Base-by-base conservation (phyloP, 2,888 invertebrate species). In the Megalurothrips usitatus region DNA sequence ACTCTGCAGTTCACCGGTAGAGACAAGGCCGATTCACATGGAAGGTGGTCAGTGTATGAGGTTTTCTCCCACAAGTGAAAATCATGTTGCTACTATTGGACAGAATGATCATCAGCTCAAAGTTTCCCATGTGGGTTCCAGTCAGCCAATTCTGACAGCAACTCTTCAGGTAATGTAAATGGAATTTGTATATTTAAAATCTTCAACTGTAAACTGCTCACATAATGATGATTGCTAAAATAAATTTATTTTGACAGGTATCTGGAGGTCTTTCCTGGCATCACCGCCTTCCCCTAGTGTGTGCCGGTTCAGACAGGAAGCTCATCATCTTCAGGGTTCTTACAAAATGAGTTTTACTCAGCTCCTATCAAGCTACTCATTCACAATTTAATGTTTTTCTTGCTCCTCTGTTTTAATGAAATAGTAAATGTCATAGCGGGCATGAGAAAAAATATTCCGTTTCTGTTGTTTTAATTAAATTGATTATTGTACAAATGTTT, bases 11-110 rank as follows among this genome's bases (percentile, higher is more conserved):
- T 89, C 89, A 4, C 92, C 93, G 0, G 86, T 89, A 17, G 90
- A 91, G 83, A 89, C 88, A 11, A 89, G 89, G 82, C 89, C 90
- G 80, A 88, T 92, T 14, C 92, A 93, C 84, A 89, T 91, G 47
- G 91, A 92, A 85, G 91, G 92, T 78, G 92, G 92, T 0, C 88
- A 90, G 19, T 84, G 87, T 63, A 87, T 93, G 4, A 90, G 90
- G 82, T 92, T 92, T 87, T 91, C 91, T 14, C 91, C 90, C 9
- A 88, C 89, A 83, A 90, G 91, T 80, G 92, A 92, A 83, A 87
- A 90, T 83, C 87, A 93, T 0, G 86, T 93, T 26, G 93, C 93
- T 1, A 92, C 91, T 48, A 88, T 92, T 79, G 94, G 94, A 14
- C 89, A 90, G 79, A 91, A 93, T 0, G 91, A 92, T 83, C 89